These are phyloP conservation scores for Seira musarum DNA, from an alignment of 2,888 invertebrate genomes.

Conservation along the genomic window DNA sequence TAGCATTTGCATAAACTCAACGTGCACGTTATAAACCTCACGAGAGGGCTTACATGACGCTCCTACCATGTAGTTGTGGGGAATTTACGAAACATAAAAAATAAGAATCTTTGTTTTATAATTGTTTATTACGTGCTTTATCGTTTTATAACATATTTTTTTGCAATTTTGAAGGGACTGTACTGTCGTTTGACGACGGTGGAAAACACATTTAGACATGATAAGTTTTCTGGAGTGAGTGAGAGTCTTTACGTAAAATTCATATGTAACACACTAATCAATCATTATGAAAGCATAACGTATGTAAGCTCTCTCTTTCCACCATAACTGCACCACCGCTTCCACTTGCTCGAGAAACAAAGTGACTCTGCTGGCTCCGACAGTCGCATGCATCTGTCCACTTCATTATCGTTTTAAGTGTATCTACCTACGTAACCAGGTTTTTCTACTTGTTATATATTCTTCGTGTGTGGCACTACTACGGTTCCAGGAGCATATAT, in stretches of 20 bases:
- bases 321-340: not conserved
- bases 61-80: too few species aligned
- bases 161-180: not conserved
- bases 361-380: not conserved
- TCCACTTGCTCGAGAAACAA: not conserved
- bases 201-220: not conserved
- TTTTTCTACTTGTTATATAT: too few species aligned
- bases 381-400: not conserved
- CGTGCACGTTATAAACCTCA: too few species aligned
- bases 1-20: too few species aligned
- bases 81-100: not conserved
- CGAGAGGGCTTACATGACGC: not conserved
- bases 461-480: too few species aligned
- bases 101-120: not conserved
- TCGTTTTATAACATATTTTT: constrained; percentile 7
- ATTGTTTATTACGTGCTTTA: not conserved
- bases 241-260: constrained; percentile 1
- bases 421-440: too few species aligned
- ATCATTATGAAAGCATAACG: not conserved
- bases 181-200: not conserved
- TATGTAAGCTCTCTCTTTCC: not conserved
- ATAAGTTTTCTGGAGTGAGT: not conserved
- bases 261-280: constrained; percentile 14
- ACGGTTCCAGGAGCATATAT: too few species aligned
- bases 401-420: too few species aligned